These are phyloP conservation scores for Anhinga rufa DNA, from an alignment of 2,113 vertebrate species.

Conservation along the genomic window DNA sequence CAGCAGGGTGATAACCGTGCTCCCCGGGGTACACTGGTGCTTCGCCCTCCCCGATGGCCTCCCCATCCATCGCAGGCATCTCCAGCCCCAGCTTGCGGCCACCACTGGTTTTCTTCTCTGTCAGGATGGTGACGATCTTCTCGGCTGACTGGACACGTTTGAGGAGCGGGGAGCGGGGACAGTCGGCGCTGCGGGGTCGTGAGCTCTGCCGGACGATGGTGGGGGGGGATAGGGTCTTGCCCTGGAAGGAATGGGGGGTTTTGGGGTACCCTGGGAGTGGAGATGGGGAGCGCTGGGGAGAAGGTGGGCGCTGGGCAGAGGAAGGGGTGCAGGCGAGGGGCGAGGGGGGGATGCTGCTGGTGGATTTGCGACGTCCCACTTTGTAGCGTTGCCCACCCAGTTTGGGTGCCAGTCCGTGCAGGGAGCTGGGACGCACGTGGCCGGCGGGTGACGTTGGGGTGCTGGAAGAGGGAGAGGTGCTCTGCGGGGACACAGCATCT, in stretches of 20 bases:
- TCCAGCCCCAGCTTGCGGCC: constrained; percentile 79
- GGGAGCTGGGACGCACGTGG: constrained; percentile 91
- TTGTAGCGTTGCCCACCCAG: constrained; percentile 86
- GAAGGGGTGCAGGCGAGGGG: constrained; percentile 89
- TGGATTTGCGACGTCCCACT: constrained; percentile 90
- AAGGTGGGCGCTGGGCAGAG: constrained; percentile 77
- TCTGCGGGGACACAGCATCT: constrained; percentile 88
- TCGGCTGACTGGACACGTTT: constrained; percentile 90
- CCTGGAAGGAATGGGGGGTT: constrained; percentile 78
- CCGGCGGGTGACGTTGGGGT: constrained; percentile 89
- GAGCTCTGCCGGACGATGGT: constrained; percentile 81
- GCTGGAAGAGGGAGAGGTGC: constrained; percentile 88
- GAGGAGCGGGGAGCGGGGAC: constrained; percentile 85
- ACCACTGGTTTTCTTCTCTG: constrained; percentile 60
- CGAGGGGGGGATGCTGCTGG: constrained; percentile 95
- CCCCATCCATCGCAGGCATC: constrained; percentile 69
- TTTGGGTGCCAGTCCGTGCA: constrained; percentile 91
- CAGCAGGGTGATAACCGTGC: constrained; percentile 56
- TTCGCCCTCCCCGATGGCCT: constrained; percentile 51
- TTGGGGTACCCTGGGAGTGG: constrained; percentile 81
- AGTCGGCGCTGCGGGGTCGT: constrained; percentile 79
- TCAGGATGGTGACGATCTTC: constrained; percentile 79
- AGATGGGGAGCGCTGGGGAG: constrained; percentile 87
- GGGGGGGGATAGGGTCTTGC: constrained; percentile 85
- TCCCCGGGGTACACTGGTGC: constrained; percentile 10